Conservation (phyloP, 2,797 vertebrate genomes). For the Poecilia picta region DNA sequence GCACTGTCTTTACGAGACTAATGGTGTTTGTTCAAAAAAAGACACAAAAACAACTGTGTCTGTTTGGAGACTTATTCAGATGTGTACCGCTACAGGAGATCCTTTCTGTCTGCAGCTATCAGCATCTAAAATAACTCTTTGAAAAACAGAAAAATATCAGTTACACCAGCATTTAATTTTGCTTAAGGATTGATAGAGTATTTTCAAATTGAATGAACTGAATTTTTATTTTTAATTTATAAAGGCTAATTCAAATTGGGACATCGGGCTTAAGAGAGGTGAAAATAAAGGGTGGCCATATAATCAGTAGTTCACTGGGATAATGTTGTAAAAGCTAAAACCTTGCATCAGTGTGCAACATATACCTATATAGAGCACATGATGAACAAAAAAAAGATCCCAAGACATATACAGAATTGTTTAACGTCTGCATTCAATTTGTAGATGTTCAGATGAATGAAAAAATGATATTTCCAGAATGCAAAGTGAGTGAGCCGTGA, state of each 20-base stretch:
- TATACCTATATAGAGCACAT: not conserved
- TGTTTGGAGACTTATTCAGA: too few relatives aligned
- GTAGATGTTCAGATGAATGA: not conserved
- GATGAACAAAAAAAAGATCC: not conserved
- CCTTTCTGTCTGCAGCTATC: too few relatives aligned
- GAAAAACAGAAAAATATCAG: too few relatives aligned
- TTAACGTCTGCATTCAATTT: not conserved
- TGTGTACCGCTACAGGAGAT: too few relatives aligned
- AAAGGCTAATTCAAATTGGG: not conserved
- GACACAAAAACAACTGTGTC: too few relatives aligned
- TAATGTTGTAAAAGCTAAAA: not conserved
- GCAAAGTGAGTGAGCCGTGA: constrained; percentile 29
- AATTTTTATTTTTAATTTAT: not conserved
- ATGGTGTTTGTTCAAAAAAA: too few relatives aligned
- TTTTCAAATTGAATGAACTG: too few relatives aligned
- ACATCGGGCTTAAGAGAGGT: not conserved
- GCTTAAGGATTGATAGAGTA: too few relatives aligned
- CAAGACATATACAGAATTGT: not conserved
- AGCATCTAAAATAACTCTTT: too few relatives aligned
- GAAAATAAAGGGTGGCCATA: not conserved
- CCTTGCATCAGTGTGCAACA: not conserved
- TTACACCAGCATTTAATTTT: too few relatives aligned
- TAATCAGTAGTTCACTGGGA: not conserved
- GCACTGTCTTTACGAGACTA: too few relatives aligned
- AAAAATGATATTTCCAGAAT: constrained; percentile 3